Evolutionary conservation across 2,797 vertebrate species (phyloP).

Genomic region (Loris lydekkerianus): DNA sequence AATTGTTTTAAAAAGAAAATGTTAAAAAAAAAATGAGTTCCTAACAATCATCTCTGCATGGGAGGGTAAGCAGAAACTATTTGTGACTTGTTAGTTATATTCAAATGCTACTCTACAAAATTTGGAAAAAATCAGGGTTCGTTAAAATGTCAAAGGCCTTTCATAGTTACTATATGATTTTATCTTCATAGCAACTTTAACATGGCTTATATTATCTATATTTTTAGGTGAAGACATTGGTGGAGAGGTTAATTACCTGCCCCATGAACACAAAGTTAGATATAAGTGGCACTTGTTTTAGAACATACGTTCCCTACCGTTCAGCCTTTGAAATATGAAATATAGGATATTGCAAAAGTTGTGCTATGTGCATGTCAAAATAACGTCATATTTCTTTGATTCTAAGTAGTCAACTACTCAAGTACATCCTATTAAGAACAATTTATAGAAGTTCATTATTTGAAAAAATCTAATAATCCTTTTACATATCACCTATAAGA

Average conservation of each 20-base stretch:
- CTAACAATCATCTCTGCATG: neutral
- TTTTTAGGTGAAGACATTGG: conserved; percentile 6
- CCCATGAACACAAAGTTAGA: neutral
- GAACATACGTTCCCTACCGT: neutral
- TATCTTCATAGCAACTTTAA: conserved; percentile 47
- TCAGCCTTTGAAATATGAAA: neutral
- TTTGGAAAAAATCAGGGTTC: neutral
- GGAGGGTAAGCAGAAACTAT: neutral
- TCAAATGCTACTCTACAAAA: neutral
- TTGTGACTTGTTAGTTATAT: conserved; percentile 1
- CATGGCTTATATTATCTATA: neutral
- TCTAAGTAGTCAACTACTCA: neutral
- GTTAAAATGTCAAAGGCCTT: conserved; percentile 18
- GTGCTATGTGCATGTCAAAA: neutral
- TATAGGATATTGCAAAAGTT: neutral
- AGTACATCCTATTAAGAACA: neutral
- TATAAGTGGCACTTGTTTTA: neutral
- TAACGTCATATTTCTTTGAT: conserved; percentile 1
- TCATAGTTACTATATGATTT: conserved; percentile 33
- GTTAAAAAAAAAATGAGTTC: neutral
- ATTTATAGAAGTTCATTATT: neutral
- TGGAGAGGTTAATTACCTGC: conserved; percentile 47
- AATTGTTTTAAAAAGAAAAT: no score
- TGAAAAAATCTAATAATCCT: neutral
- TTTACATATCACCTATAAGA: neutral